phyloP scores from a whole-genome alignment of 2,113 vertebrate species.

The Pithys albifrons region DNA sequence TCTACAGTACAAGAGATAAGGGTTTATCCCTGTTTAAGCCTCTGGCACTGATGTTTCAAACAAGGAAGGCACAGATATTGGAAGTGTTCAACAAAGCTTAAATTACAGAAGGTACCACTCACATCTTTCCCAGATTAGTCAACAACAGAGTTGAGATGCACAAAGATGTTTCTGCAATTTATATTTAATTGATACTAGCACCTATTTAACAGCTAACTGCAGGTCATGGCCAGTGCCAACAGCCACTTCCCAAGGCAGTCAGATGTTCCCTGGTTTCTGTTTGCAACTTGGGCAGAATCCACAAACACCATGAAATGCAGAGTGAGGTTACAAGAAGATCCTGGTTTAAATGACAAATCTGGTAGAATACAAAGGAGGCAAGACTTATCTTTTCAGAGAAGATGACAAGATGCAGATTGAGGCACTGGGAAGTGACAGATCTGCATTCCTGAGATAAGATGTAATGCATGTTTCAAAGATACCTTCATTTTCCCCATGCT shows the following conservation, averaged over 20 bases:
- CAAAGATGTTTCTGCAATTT: background rate
- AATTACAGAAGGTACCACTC: background rate
- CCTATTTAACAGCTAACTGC: background rate
- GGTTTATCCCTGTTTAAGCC: background rate
- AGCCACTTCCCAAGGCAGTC: background rate
- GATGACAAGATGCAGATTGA: constrained; percentile 45
- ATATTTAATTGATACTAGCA: background rate
- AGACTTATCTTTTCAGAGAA: constrained; percentile 43
- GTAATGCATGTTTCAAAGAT: constrained; percentile 59
- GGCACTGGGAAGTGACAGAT: constrained; percentile 55
- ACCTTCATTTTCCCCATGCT: constrained; percentile 44
- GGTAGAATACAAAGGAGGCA: constrained; percentile 6
- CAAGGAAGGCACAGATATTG: background rate
- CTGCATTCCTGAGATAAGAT: constrained; percentile 55
- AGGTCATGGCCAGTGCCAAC: background rate
- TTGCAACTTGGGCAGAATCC: background rate
- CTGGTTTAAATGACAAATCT: constrained; percentile 25
- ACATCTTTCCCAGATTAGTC: background rate
- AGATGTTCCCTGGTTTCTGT: background rate
- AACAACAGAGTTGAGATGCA: background rate
- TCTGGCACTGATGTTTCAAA: background rate
- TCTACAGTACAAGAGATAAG: background rate
- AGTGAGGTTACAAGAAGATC: background rate
- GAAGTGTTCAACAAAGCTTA: background rate
- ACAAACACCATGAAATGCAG: background rate